phyloP scores from a whole-genome alignment of 1,140 invertebrate genomes.

The Zaprionus lachaisei region DNA sequence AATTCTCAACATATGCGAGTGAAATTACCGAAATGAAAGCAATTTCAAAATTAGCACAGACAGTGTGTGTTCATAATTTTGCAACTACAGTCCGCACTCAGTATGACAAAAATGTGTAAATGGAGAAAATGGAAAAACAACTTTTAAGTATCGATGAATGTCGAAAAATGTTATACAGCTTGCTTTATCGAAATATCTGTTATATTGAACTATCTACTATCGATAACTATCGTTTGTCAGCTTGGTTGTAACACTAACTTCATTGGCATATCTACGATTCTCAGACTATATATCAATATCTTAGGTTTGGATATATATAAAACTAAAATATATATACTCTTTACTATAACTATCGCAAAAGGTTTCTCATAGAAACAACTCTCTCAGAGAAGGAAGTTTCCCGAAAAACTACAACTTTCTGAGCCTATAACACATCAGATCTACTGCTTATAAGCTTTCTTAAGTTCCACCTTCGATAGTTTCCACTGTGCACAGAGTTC shows the following conservation, averaged over 20 bases:
- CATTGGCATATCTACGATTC: no score
- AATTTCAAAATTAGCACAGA: slow-evolving; percentile 18
- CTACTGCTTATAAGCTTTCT: neutral
- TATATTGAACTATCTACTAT: no score
- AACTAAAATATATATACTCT: neutral
- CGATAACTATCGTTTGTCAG: no score
- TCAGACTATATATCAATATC: no score
- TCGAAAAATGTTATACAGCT: neutral
- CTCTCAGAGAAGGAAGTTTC: no score
- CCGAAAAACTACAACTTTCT: no score
- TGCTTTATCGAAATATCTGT: neutral
- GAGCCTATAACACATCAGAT: neutral
- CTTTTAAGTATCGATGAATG: no score
- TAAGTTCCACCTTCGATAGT: neutral
- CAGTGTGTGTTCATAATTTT: neutral
- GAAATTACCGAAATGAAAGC: slow-evolving; percentile 28
- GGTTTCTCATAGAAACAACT: no score
- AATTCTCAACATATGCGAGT: slow-evolving; percentile 18
- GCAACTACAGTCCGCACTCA: slow-evolving; percentile 16
- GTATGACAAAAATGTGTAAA: slow-evolving; percentile 1
- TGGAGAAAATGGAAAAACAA: neutral
- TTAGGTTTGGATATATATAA: neutral
- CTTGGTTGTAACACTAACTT: no score
- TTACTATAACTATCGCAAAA: no score
- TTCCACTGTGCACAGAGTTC: slow-evolving; percentile 6